Conservation (phyloP, 2,888 invertebrate species). For the Epistrophe grossulariae region DNA sequence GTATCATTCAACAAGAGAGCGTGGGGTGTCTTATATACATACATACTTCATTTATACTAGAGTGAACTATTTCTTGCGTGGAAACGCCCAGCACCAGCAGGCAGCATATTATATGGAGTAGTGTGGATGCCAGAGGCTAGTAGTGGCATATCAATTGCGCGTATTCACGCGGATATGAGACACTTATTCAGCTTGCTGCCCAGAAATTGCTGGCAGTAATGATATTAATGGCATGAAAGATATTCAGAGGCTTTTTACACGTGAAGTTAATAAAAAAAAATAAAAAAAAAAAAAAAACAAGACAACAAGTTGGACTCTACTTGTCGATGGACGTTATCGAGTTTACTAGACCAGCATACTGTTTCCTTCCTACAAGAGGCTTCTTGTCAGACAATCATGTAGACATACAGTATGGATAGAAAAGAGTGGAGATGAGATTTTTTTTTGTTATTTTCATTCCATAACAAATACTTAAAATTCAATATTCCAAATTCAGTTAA, state of each 20-base stretch:
- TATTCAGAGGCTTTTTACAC: constrained; percentile 50
- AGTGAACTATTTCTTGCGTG: constrained; percentile 71
- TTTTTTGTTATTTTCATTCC: no score
- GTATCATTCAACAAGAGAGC: constrained; percentile 72
- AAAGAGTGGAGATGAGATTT: not conserved
- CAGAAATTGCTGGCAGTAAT: constrained; percentile 63
- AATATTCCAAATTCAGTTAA: not conserved
- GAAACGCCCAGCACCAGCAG: constrained; percentile 65
- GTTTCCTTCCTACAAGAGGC: constrained; percentile 67
- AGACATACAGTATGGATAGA: constrained; percentile 38
- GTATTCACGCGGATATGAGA: constrained; percentile 72
- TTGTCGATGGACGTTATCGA: constrained; percentile 72
- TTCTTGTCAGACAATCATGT: constrained; percentile 58
- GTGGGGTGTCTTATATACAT: constrained; percentile 47
- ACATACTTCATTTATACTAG: not conserved
- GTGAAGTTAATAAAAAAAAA: constrained; percentile 23
- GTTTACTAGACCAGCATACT: constrained; percentile 67
- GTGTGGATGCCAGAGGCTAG: constrained; percentile 32
- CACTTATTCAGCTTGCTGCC: constrained; percentile 56
- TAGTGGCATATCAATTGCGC: constrained; percentile 71
- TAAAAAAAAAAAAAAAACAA: not conserved
- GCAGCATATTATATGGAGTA: not conserved
- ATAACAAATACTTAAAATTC: no score
- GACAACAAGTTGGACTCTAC: constrained; percentile 52
- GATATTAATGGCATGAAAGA: constrained; percentile 73